Conservation (phyloP, 2,113 vertebrate genomes). For the Hyla sarda region DNA sequence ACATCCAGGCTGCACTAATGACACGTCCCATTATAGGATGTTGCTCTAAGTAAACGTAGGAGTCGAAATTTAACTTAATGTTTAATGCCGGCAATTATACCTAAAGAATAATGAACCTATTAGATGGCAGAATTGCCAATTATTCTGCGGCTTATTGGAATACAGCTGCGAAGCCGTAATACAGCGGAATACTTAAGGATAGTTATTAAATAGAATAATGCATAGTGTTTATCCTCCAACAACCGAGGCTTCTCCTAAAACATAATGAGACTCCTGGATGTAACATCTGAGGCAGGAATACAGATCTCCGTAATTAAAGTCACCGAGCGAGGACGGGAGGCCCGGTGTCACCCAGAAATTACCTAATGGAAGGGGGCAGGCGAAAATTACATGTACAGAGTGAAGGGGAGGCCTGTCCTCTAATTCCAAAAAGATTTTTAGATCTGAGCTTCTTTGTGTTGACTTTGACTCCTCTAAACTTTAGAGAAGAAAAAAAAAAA, state of each 20-base stretch:
- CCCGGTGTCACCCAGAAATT: neutral
- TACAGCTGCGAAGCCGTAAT: conserved; percentile 82
- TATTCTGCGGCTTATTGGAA: conserved; percentile 81
- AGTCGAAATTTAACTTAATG: conserved; percentile 82
- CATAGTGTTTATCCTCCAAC: conserved; percentile 81
- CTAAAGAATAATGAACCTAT: conserved; percentile 87
- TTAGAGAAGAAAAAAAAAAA: neutral
- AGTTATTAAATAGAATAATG: conserved; percentile 81
- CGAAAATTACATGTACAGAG: neutral
- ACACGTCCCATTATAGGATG: conserved; percentile 78
- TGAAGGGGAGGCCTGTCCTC: neutral
- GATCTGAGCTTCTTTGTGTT: neutral
- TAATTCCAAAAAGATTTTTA: neutral
- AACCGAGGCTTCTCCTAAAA: conserved; percentile 76
- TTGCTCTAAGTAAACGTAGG: conserved; percentile 78
- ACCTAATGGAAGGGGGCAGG: neutral
- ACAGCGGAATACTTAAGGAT: conserved; percentile 78
- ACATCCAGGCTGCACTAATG: conserved; percentile 77
- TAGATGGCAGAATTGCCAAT: conserved; percentile 82
- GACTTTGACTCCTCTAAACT: neutral
- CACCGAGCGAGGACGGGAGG: neutral
- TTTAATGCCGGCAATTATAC: conserved; percentile 87
- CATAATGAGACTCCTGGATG: conserved; percentile 75
- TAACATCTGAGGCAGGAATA: conserved; percentile 75
- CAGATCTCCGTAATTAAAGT: conserved; percentile 58